These are phyloP conservation scores for Bombus confusus DNA, from an alignment of 1,140 invertebrate genomes.

Conservation along the genomic window DNA sequence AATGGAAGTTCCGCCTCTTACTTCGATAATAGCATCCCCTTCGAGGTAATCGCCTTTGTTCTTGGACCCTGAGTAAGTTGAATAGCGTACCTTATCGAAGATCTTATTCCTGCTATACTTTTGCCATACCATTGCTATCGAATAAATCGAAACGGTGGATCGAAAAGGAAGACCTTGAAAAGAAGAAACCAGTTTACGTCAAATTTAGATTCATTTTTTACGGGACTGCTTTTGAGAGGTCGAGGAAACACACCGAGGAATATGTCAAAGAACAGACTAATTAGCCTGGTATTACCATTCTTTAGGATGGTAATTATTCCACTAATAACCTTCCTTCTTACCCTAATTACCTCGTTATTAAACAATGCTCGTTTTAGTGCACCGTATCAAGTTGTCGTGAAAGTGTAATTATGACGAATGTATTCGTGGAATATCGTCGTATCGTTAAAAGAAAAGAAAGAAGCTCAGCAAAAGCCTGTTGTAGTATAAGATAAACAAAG, in stretches of 20 bases:
- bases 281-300: neutral
- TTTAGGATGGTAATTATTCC: neutral
- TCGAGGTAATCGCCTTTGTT: conserved; percentile 55
- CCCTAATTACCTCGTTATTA: neutral
- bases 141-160: neutral
- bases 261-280: neutral
- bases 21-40: conserved; percentile 46
- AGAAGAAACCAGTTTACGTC: neutral
- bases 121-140: neutral
- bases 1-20: conserved; percentile 37
- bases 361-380: neutral
- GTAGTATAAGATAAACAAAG: neutral
- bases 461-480: neutral
- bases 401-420: too few relatives aligned
- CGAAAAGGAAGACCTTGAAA: too few relatives aligned
- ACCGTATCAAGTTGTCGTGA: neutral
- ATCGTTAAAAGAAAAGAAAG: neutral
- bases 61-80: neutral
- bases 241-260: neutral
- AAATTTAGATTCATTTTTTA: neutral
- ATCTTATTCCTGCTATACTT: neutral
- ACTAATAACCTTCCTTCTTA: neutral
- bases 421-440: neutral
- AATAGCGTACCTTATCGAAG: conserved; percentile 7
- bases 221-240: neutral